phyloP scores from a whole-genome alignment of 1,140 invertebrate genomes.

The Polypedilum pembai region DNA sequence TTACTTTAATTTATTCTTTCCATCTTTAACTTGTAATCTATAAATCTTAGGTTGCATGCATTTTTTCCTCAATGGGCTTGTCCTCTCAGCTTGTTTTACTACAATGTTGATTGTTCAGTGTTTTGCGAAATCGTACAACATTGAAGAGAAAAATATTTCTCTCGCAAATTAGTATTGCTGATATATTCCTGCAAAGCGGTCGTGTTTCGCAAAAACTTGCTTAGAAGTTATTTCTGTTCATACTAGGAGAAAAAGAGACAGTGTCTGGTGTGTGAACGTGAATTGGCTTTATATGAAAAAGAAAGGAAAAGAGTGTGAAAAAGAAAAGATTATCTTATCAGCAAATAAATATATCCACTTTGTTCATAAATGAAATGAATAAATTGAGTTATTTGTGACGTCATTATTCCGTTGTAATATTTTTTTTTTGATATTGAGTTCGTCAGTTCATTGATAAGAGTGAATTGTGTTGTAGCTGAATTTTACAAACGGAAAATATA shows the following conservation, averaged over 20 bases:
- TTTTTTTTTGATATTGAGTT: background rate
- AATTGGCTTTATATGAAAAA: background rate
- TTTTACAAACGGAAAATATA: background rate
- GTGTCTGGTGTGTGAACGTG: background rate
- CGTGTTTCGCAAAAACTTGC: background rate
- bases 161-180: background rate
- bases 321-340: slow-evolving; percentile 9
- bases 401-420: background rate
- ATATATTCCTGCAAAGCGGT: slow-evolving; percentile 3
- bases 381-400: background rate
- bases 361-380: background rate
- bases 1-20: background rate
- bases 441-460: background rate
- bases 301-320: slow-evolving; percentile 2
- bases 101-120: background rate
- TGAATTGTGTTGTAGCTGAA: background rate
- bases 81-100: background rate
- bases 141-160: background rate
- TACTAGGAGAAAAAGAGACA: background rate
- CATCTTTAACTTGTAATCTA: background rate
- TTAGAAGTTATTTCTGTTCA: slow-evolving; percentile 7
- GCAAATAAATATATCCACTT: background rate
- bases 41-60: background rate
- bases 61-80: slow-evolving; percentile 6
- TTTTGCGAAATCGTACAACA: background rate